These are phyloP conservation scores for Pomatostomus ruficeps DNA, from an alignment of 2,113 vertebrate genomes.

Conservation along the genomic window DNA sequence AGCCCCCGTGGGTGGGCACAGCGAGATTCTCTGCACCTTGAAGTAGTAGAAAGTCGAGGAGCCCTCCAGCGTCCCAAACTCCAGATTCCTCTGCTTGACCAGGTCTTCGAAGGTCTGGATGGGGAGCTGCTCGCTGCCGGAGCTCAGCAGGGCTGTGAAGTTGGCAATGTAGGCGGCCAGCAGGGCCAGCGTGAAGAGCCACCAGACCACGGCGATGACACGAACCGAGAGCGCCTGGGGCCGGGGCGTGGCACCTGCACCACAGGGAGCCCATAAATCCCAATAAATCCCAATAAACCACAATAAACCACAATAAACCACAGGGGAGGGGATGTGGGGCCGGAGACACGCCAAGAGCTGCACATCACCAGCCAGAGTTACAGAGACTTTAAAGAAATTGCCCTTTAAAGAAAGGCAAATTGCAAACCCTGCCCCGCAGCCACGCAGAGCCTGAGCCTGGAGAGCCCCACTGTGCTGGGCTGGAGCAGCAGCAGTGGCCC, in stretches of 20 bases:
- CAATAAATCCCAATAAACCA: fast-evolving
- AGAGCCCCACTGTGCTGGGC: background rate
- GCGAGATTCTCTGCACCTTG: constrained; percentile 67
- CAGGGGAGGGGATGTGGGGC: fast-evolving
- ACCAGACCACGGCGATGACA: constrained; percentile 82
- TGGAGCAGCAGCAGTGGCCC: background rate
- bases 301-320: fast-evolving
- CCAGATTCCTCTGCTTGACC: constrained; percentile 78
- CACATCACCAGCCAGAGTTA: background rate
- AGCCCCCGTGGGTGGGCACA: background rate
- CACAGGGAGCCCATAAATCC: background rate
- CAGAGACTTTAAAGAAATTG: no score
- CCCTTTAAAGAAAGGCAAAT: background rate
- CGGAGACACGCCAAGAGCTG: background rate
- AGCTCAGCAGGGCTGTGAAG: constrained; percentile 69
- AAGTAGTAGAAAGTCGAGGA: constrained; percentile 83
- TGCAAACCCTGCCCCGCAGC: background rate
- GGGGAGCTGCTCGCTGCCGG: constrained; percentile 59
- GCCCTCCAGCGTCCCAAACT: constrained; percentile 79
- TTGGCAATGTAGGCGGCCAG: constrained; percentile 82
- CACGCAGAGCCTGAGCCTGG: background rate
- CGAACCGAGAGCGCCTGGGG: constrained; percentile 80
- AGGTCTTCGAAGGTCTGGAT: constrained; percentile 85
- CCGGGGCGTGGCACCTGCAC: constrained; percentile 79
- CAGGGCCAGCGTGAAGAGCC: constrained; percentile 83